Evolutionary conservation across 2,797 vertebrate genomes (phyloP).

Genomic region (Octomys mimax): DNA sequence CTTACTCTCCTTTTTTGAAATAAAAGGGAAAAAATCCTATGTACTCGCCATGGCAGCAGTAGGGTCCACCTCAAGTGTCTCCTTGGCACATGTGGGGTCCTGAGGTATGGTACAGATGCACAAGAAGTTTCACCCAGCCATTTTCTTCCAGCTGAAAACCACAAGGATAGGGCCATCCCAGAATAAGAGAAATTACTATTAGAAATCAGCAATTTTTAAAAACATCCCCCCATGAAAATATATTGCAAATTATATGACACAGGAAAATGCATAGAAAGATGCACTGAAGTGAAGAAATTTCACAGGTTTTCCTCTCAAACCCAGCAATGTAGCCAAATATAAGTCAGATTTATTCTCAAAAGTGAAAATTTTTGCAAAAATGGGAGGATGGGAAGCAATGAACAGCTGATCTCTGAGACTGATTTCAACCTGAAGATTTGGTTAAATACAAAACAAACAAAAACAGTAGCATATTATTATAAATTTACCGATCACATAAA

Average conservation of each 20-base stretch:
- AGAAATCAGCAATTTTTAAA: neutral
- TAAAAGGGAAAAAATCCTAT: neutral
- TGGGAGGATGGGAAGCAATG: neutral
- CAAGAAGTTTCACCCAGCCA: neutral
- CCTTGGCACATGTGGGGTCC: neutral
- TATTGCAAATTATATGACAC: neutral
- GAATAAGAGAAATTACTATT: neutral
- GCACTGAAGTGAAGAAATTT: neutral
- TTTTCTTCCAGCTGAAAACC: conserved; percentile 23
- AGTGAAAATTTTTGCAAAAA: neutral
- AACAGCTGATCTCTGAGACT: neutral
- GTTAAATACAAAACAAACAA: neutral
- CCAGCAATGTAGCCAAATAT: neutral
- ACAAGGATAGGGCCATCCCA: neutral
- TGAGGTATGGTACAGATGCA: neutral
- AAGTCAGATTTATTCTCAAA: neutral
- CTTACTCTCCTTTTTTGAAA: neutral
- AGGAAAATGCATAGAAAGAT: neutral
- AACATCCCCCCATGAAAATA: neutral
- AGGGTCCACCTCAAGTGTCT: neutral
- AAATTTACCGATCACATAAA: neutral
- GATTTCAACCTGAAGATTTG: neutral
- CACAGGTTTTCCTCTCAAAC: neutral
- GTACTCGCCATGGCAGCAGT: neutral
- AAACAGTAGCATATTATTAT: neutral